Evolutionary conservation across 2,888 invertebrate genomes (phyloP).

Genomic region (Drosophila lacicola): DNA sequence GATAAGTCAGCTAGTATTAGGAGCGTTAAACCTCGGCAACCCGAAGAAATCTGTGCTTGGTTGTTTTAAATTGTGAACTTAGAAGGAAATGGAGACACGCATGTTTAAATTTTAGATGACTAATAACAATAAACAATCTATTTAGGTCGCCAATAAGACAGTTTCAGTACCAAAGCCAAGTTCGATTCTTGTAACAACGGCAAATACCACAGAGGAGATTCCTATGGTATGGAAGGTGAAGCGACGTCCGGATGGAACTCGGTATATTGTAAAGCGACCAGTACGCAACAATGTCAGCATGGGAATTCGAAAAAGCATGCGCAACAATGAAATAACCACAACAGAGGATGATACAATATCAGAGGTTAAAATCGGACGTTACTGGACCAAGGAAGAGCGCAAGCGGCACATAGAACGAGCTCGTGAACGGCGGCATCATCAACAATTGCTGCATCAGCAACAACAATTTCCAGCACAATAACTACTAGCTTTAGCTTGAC

Average conservation of each 20-base stretch:
- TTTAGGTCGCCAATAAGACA: slow-evolving; percentile 61
- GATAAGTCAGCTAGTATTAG: too few relatives aligned
- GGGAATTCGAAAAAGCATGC: slow-evolving; percentile 87
- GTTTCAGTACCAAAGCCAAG: slow-evolving; percentile 34
- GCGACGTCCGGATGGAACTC: slow-evolving; percentile 90
- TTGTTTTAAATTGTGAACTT: too few relatives aligned
- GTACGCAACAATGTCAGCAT: slow-evolving; percentile 88
- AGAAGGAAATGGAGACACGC: too few relatives aligned
- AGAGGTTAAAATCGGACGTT: slow-evolving; percentile 91
- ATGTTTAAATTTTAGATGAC: background rate
- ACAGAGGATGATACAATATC: slow-evolving; percentile 92
- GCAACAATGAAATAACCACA: slow-evolving; percentile 87
- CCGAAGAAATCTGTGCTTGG: too few relatives aligned
- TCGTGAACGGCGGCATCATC: slow-evolving; percentile 87
- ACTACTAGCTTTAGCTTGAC: slow-evolving; percentile 30
- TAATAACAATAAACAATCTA: too few relatives aligned
- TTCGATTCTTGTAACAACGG: slow-evolving; percentile 47
- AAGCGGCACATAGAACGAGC: slow-evolving; percentile 90
- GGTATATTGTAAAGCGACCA: slow-evolving; percentile 91
- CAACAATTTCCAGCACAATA: slow-evolving; percentile 28
- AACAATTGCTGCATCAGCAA: slow-evolving; percentile 35
- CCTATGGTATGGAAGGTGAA: slow-evolving; percentile 92
- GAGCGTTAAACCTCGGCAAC: too few relatives aligned
- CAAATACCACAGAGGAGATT: slow-evolving; percentile 46
- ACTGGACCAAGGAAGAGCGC: slow-evolving; percentile 91